Conservation (phyloP, 2,113 vertebrate species). For the Madoqua kirkii region DNA sequence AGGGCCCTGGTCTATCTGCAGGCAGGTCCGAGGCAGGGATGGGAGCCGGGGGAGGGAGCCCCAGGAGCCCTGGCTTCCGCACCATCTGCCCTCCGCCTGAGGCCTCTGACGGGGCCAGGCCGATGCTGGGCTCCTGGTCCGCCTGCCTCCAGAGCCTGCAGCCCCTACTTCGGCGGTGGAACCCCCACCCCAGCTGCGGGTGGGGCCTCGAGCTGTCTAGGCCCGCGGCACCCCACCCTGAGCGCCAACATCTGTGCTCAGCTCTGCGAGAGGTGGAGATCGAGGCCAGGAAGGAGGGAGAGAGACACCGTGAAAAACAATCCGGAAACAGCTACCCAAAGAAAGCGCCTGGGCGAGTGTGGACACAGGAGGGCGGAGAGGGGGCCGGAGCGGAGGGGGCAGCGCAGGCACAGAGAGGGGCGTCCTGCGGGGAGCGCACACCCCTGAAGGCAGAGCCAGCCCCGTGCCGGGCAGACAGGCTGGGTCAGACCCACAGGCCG, state of each 20-base stretch:
- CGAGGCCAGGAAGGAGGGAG: too few relatives aligned
- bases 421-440: rapidly evolving
- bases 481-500: background rate
- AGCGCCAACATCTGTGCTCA: rapidly evolving
- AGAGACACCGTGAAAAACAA: too few relatives aligned
- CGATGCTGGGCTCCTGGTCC: background rate
- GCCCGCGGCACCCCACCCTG: rapidly evolving
- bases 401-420: background rate
- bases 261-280: rapidly evolving
- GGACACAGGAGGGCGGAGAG: rapidly evolving
- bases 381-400: rapidly evolving
- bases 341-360: background rate
- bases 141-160: rapidly evolving
- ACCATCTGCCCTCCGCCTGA: rapidly evolving
- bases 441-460: background rate
- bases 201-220: rapidly evolving
- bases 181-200: background rate
- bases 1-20: rapidly evolving
- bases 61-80: rapidly evolving
- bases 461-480: background rate
- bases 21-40: rapidly evolving
- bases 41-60: rapidly evolving
- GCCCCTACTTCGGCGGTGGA: rapidly evolving
- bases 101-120: background rate
- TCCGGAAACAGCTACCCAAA: rapidly evolving